Base-by-base conservation (phyloP, 2,888 invertebrate species). In the Celastrina argiolus region DNA sequence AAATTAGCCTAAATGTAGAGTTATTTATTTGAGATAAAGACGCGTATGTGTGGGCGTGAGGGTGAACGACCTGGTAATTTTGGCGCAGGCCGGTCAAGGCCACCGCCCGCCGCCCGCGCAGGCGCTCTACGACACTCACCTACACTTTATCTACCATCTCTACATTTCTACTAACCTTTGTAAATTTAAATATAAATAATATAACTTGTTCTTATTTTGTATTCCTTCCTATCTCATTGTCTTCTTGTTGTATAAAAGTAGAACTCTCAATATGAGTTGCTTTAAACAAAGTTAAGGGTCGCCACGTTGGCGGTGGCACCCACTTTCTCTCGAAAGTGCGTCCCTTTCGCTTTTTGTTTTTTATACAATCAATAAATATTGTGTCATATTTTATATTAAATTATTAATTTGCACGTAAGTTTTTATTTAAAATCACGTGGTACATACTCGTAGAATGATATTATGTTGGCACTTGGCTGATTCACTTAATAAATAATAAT, bases 1-100 rank as follows among this genome's bases (percentile, higher is more conserved):
- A 69, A 69, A 78, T 79, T 82, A 63, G 79, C 69, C 75, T 74
- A 79, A 56, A 70, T 69, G 41, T 69, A 69, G 28, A 70, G 76
- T 79, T 85, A 83, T 85, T 87, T 85, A 83, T 80, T 81, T 80
- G 84, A 87, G 88, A 88, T 88, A 87, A 85, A 85, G 82, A 74
- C 82, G 84, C 81, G 83, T 80, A 89, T 84, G 78, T 78, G 88
- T 85, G 87, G 86, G 89, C 85, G 85, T 81, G 82, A 82, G 81
- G 87, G 87, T 87, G 87, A 88, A 90, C 76, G 89, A 88, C 86
- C 90, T 83, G 89, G 84, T 85, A 87, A 86, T 88, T 91, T 91
- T 90, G 91, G 91, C 91, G 91, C 90, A 88, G 87, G 84, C 83
- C 88, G 91, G 91, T 91, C 91, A 91, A 91, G 91, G 91, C 89